A percentile compares a stretch with the other conserved stretches of the same genome.
Conservation (phyloP, 2,797 vertebrate genomes). For the Luscinia luscinia region DNA sequence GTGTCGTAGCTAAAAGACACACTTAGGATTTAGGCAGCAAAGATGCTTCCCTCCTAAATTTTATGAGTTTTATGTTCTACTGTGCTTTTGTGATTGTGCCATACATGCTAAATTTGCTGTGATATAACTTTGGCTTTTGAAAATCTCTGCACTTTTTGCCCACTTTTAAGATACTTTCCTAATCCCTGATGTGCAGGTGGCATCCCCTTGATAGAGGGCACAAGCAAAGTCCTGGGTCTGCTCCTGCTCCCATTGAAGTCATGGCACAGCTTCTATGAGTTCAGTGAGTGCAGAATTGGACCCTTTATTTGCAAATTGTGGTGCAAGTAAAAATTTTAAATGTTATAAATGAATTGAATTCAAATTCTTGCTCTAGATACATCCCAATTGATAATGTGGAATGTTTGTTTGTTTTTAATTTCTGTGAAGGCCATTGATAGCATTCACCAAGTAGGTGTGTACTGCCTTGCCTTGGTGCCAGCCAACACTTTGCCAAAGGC, state of each 20-base stretch:
- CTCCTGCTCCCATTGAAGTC: constrained; percentile 70
- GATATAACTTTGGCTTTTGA: constrained; percentile 50
- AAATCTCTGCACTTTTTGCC: constrained; percentile 55
- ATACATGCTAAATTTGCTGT: constrained; percentile 50
- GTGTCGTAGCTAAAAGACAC: constrained; percentile 15
- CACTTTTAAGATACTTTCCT: constrained; percentile 58
- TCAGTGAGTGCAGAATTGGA: constrained; percentile 71
- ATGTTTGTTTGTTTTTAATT: not conserved
- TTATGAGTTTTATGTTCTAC: constrained; percentile 43
- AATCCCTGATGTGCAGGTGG: constrained; percentile 65
- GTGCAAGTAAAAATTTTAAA: constrained; percentile 56
- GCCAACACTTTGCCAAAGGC: constrained; percentile 97
- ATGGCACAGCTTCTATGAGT: constrained; percentile 69
- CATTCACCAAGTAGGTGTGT: constrained; percentile 95
- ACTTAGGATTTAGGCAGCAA: not conserved
- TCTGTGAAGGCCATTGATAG: constrained; percentile 90
- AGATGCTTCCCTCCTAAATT: constrained; percentile 19
- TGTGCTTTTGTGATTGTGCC: constrained; percentile 47
- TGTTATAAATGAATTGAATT: constrained; percentile 42
- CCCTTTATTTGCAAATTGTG: constrained; percentile 65
- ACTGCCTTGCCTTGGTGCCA: constrained; percentile 94
- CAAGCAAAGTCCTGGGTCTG: constrained; percentile 62
- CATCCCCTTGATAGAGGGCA: constrained; percentile 62
- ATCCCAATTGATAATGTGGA: not conserved
- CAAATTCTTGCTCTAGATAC: not conserved